These are phyloP conservation scores for Cyprinodon tularosa DNA, from an alignment of 2,113 vertebrate species.

Conservation along the genomic window DNA sequence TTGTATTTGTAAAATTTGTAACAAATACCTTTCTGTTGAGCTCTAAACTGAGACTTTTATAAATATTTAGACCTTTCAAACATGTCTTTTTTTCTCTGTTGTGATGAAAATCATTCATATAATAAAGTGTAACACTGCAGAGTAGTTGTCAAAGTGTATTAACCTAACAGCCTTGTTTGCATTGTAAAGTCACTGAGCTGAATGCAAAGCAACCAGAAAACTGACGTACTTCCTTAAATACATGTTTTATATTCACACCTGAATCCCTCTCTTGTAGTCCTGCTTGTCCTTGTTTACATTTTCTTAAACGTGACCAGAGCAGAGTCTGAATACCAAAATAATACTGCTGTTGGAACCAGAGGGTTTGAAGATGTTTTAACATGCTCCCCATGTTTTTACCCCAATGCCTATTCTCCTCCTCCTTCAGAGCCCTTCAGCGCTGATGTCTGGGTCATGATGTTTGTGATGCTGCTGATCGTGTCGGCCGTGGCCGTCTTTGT, in stretches of 20 bases:
- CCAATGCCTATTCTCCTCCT: background rate
- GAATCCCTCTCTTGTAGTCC: slow-evolving; percentile 6
- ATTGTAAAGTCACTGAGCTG: background rate
- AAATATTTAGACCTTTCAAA: background rate
- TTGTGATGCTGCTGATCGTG: slow-evolving; percentile 98
- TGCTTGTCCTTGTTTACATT: slow-evolving; percentile 16
- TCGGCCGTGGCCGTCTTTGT: slow-evolving; percentile 96
- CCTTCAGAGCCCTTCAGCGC: slow-evolving; percentile 95
- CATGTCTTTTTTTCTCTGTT: background rate
- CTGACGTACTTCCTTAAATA: slow-evolving; percentile 7
- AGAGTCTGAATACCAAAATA: slow-evolving; percentile 22
- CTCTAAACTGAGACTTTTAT: background rate
- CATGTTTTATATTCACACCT: slow-evolving; percentile 27
- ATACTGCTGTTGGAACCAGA: slow-evolving; percentile 31
- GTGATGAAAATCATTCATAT: background rate
- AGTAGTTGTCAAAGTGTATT: background rate
- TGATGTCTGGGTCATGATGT: slow-evolving; percentile 99
- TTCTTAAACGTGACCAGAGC: slow-evolving; percentile 1
- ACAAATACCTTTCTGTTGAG: background rate
- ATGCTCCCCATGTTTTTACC: slow-evolving; percentile 30
- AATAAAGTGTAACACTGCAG: background rate
- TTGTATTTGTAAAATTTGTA: no score
- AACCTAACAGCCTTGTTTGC: background rate
- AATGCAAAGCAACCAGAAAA: slow-evolving; percentile 1
- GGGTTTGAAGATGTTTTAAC: slow-evolving; percentile 24